A percentile compares a stretch with the other conserved stretches of the same genome.
These are phyloP conservation scores for Mythimna lalbum DNA, from an alignment of 2,888 invertebrate genomes.

Conservation along the genomic window DNA sequence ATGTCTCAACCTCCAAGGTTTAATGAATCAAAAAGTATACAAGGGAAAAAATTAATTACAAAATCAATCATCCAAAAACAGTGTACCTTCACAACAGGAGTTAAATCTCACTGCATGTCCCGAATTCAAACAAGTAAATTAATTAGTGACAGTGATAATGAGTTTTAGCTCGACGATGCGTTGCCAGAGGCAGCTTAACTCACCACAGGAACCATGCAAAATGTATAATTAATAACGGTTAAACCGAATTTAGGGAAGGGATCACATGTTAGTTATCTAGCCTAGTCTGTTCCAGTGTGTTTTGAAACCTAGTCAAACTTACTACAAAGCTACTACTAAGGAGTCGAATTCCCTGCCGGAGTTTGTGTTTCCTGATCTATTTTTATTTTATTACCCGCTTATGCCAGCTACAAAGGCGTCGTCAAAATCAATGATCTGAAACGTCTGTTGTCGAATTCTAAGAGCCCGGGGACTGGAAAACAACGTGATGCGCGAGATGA, in stretches of 20 bases:
- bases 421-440: too few relatives aligned
- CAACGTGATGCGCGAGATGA: too few relatives aligned
- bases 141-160: conserved; percentile 14
- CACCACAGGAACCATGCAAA: conserved; percentile 3
- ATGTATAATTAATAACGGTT: conserved; percentile 2
- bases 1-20: too few relatives aligned
- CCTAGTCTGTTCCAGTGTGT: neutral
- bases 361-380: too few relatives aligned
- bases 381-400: too few relatives aligned
- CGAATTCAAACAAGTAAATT: neutral
- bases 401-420: too few relatives aligned
- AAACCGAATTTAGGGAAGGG: neutral
- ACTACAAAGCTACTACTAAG: too few relatives aligned
- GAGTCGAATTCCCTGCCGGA: too few relatives aligned
- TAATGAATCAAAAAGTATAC: too few relatives aligned
- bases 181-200: neutral
- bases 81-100: neutral
- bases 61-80: neutral
- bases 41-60: too few relatives aligned
- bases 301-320: neutral
- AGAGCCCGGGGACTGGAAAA: too few relatives aligned
- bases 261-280: neutral
- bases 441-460: too few relatives aligned
- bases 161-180: neutral
- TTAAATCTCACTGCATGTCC: conserved; percentile 2